Percentiles rank a stretch among this genome's conserved stretches.
Evolutionary conservation across 2,113 vertebrate genomes (phyloP).

Genomic region (Siniperca knerii): DNA sequence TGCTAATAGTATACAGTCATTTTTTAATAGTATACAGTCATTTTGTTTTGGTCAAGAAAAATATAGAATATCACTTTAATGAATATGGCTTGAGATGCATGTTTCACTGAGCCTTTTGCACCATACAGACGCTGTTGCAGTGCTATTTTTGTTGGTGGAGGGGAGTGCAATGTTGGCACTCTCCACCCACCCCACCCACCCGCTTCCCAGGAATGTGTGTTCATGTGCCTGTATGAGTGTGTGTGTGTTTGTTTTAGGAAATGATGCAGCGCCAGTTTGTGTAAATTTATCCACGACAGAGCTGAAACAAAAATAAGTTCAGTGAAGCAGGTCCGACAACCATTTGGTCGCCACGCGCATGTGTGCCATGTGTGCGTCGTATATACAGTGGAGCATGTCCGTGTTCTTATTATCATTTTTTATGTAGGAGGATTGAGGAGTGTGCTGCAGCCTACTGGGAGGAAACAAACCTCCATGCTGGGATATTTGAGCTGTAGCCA

Average conservation of each 20-base stretch:
- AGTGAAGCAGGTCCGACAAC: conserved; percentile 41
- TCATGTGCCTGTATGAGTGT: conserved; percentile 22
- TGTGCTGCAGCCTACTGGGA: conserved; percentile 45
- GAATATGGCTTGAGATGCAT: conserved; percentile 8
- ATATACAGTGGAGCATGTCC: conserved; percentile 17
- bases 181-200: conserved; percentile 53
- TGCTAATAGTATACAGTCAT: neutral
- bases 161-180: conserved; percentile 60
- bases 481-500: conserved; percentile 35
- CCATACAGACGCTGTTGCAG: conserved; percentile 40
- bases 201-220: conserved; percentile 55
- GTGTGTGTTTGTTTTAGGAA: conserved; percentile 64
- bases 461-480: conserved; percentile 41
- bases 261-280: conserved; percentile 66
- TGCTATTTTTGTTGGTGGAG: conserved; percentile 67
- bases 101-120: conserved; percentile 39
- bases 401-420: conserved; percentile 41
- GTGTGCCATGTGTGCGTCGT: conserved; percentile 29
- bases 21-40: neutral
- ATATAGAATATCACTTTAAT: neutral
- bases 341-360: conserved; percentile 17
- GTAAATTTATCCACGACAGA: conserved; percentile 59
- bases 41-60: neutral
- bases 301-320: conserved; percentile 59
- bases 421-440: conserved; percentile 32